Base-by-base conservation (phyloP, 1,140 invertebrate species). In the Papilio polyxenes region DNA sequence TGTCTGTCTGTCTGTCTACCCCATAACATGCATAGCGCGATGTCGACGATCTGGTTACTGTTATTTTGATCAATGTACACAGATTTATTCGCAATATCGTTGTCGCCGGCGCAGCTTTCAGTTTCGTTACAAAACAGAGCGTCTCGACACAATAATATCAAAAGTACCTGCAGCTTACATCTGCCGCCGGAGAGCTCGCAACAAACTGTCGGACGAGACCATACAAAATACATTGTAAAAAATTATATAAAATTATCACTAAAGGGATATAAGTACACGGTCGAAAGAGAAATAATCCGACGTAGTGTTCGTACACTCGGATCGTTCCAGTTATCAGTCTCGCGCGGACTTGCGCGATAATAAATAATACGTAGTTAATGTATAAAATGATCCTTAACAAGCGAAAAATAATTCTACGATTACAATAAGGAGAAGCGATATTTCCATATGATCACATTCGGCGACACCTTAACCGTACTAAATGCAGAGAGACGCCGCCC, bases 371-470 rank as follows among this genome's bases (percentile, higher is more conserved):
- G 65, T 69, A 69, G 65, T 69, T 65, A 65, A 69, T 69, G 65
- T 69, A 69, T 69, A 69, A 69, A 69, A 69, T 69, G 65, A 69
- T 69, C 13, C 74, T 75, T 87, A 87, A 81, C 84, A 89, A 87
- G 84, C 75, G 48, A 76, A 51, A 86, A 87, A 89, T 88, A 89
- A 89, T 89, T 88, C 88, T 91, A 92, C 87, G 87, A 89, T 91
- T 89, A 91, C 75, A 83, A 85, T 87, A 90, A 85, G 86, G 84
- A 88, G 87, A 90, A 92, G 91, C 92, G 89, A 92, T 89, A 90
- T 90, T 88, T 88, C 65, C 83, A 86, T 90, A 88, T 88, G 90
- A 92, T 92, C 92, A 93, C 91, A 92, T 89, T 89, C 88, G 87
- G 88, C 89, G 84, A 89, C 81, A 90, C 87, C 89, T 92, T 92